Percentiles rank a stretch among this genome's conserved stretches.
phyloP scores from a whole-genome alignment of 2,113 vertebrate species.

The Rhinogobius similis region DNA sequence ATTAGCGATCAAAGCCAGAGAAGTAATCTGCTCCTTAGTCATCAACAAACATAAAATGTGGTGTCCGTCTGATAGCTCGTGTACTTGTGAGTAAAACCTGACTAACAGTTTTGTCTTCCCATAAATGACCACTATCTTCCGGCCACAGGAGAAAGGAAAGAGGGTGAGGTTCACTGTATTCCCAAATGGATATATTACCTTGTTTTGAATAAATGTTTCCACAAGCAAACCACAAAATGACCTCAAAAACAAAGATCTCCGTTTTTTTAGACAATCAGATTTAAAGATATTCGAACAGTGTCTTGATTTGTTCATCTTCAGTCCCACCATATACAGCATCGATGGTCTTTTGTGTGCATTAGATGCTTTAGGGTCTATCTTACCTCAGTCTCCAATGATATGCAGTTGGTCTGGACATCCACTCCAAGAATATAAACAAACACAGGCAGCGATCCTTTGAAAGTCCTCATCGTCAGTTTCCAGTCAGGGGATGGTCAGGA shows the following conservation, averaged over 20 bases:
- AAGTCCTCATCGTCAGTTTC: slow-evolving; percentile 44
- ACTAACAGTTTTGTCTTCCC: slow-evolving; percentile 67
- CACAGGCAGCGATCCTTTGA: slow-evolving; percentile 46
- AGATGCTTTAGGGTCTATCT: slow-evolving; percentile 37
- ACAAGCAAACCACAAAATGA: slow-evolving; percentile 54
- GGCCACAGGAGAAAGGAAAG: slow-evolving; percentile 60
- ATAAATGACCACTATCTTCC: slow-evolving; percentile 61
- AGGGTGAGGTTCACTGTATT: slow-evolving; percentile 37
- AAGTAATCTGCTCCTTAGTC: slow-evolving; percentile 57
- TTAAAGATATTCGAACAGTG: slow-evolving; percentile 6
- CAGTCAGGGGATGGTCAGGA: slow-evolving; percentile 46
- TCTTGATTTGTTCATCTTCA: slow-evolving; percentile 28
- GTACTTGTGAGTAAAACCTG: slow-evolving; percentile 60
- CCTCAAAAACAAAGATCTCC: slow-evolving; percentile 48
- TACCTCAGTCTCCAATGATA: slow-evolving; percentile 51
- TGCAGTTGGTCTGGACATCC: slow-evolving; percentile 57
- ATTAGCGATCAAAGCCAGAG: slow-evolving; percentile 50
- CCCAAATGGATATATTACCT: slow-evolving; percentile 61
- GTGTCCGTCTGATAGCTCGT: slow-evolving; percentile 25
- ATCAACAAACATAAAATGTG: slow-evolving; percentile 57
- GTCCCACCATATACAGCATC: slow-evolving; percentile 22
- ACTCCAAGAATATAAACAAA: slow-evolving; percentile 59
- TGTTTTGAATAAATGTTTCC: slow-evolving; percentile 66
- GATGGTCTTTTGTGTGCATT: slow-evolving; percentile 20
- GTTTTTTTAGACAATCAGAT: slow-evolving; percentile 32